Base-by-base conservation (phyloP, 37 sponge, comb jelly and placozoan genomes). In the Agelas oroides region DNA sequence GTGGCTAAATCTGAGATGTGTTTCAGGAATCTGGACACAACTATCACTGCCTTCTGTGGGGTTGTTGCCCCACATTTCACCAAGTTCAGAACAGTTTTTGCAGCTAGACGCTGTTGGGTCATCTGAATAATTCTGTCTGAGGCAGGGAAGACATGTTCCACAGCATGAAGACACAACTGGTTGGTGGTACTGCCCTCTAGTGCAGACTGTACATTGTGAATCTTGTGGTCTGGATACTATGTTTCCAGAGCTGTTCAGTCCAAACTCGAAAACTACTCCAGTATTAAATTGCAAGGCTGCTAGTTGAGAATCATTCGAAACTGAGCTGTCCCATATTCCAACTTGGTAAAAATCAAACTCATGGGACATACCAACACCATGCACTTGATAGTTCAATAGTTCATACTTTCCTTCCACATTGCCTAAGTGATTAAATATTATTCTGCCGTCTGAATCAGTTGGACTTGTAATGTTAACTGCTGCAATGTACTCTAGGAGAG, bases 81-180 rank as follows among this genome's bases (percentile, higher is more conserved):
- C 64, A 59, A 33, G 13, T 12, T 40, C 64, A 14, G 80, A 46
- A 84, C 92, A 92, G 5, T n/a, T 36, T 19, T 33, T 46, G 41
- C 93, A 92, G 16, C 53, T 25, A 28, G 71, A 53, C 3, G 33
- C 20, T 21, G 34, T 24, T 14, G 66, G 28, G 11, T 27, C 35
- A 5, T 20, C 38, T 46, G 76, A 79, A 52, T 33, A 89, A 24
- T 24, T 60, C 25, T 81, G 41, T 15, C 84, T 84, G 1, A 60
- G 32, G 70, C 92, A 91, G 0, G 72, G 62, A 1, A 20, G 41
- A 55, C 92, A 91, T 21, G 0, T 62, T 70, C 91, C 88, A 58
- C 91, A 90, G 69, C 91, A 90, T 0, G 36, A n/a, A 15, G 35
- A 76, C 0, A 13, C 33, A 23, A 77, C 39, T 0, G 28, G 11